Evolutionary conservation across 92 coral and sea anemone genomes (phyloP).

Genomic region (Porites rus): DNA sequence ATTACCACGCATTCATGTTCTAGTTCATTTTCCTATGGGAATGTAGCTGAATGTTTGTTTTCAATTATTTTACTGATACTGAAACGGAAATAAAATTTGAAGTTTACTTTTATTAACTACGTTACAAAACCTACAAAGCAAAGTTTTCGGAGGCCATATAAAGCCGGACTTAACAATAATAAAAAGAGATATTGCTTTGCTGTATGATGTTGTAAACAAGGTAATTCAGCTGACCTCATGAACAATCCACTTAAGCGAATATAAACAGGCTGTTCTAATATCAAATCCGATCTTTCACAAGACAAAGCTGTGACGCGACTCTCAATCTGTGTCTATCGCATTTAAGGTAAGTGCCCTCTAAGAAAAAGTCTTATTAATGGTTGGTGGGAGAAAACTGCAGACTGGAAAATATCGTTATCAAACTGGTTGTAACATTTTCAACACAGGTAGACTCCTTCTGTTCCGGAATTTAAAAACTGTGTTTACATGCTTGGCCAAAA

Average conservation of each 20-base stretch:
- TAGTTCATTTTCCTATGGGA: too few species aligned
- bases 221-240: conserved; percentile 1
- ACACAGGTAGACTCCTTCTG: not conserved
- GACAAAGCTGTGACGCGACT: not conserved
- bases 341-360: not conserved
- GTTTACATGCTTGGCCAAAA: not conserved
- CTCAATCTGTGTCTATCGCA: not conserved
- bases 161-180: not conserved
- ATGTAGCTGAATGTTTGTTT: too few species aligned
- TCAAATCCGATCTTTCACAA: conserved; percentile 11
- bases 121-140: too few species aligned
- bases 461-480: not conserved
- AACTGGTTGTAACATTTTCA: not conserved
- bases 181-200: not conserved
- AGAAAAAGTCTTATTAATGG: not conserved
- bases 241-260: conserved; percentile 7
- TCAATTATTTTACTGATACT: too few species aligned
- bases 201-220: conserved; percentile 15
- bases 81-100: not conserved
- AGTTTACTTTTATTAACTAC: not conserved
- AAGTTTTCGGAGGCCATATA: too few species aligned
- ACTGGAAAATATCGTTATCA: not conserved
- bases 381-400: not conserved
- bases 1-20: too few species aligned
- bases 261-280: conserved; percentile 23